Evolutionary conservation across 2,113 vertebrate species (phyloP).

Genomic region (Grallaria varia): DNA sequence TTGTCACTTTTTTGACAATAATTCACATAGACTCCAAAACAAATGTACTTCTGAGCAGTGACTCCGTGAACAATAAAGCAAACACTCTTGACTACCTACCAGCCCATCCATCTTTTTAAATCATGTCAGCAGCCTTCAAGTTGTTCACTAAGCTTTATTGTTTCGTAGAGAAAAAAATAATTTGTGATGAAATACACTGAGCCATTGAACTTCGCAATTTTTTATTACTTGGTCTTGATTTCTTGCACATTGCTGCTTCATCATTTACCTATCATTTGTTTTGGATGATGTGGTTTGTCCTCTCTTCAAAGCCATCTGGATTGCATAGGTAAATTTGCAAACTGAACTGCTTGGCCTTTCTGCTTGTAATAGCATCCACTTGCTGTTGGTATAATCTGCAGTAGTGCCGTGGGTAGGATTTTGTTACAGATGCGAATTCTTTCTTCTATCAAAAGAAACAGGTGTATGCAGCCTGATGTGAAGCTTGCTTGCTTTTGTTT

Average conservation of each 20-base stretch:
- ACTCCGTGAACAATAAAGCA: conserved; percentile 1
- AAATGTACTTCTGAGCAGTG: conserved; percentile 32
- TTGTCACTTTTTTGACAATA: conserved; percentile 50
- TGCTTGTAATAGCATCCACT: background rate
- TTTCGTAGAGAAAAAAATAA: conserved; percentile 18
- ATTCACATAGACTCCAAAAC: conserved; percentile 32
- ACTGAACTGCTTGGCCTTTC: background rate
- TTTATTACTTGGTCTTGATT: conserved; percentile 38
- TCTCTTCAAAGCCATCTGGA: background rate
- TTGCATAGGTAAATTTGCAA: background rate
- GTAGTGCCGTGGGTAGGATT: background rate
- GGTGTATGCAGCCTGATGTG: background rate
- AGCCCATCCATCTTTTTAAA: conserved; percentile 53
- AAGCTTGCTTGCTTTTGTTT: background rate
- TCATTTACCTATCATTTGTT: conserved; percentile 5
- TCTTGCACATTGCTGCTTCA: background rate
- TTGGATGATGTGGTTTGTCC: background rate
- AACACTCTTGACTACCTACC: background rate
- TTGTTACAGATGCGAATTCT: background rate
- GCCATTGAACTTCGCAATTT: conserved; percentile 34
- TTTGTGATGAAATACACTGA: background rate
- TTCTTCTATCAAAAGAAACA: background rate
- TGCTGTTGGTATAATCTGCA: background rate
- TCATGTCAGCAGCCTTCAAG: conserved; percentile 32
- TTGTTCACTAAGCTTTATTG: conserved; percentile 17